Evolutionary conservation across 2,113 vertebrate genomes (phyloP), one percentile per base, ranked within the genome.

Genomic region (Bothrops jararaca): DNA sequence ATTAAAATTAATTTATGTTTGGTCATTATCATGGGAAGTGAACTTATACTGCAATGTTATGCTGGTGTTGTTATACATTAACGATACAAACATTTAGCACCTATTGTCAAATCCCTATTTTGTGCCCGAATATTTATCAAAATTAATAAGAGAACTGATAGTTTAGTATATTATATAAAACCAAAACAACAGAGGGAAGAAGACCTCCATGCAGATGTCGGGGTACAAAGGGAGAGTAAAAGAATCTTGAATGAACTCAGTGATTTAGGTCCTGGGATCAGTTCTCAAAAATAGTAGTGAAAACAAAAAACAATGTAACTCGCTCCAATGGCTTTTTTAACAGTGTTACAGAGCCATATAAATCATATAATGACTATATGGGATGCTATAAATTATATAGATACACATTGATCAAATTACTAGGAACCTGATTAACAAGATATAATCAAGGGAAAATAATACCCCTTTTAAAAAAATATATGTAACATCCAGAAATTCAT

Each of bases 71-170:
- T 85, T 29, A 86, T 23, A 39, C 88, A 74, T 53, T 87, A 50
- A 7, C 8, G 45, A 86, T 34, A 34, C n/a, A 69, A 88, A 88
- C 24, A 34, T 92, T 88, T 54, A 39, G 48, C 11, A 69, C 29
- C 50, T 69, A 74, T 88, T 89, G 48, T 85, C 85, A 91, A 93
- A 91, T 93, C 88, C 92, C 90, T 86, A 74, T 69, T 90, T 93
- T 57, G 92, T 93, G 92, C 57, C 48, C 34, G 56, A 95, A 92
- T 64, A 86, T 53, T 94, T 52, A 93, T 52, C 50, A 60, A 92
- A 29, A 45, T 64, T 56, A 95, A 94, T 94, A 56, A 86, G 88
- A 94, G 85, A 94, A 94, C 89, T 89, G 90, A 80, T 94, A 89
- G 57, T 0, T 22, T 91, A 90, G 54, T 91, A 85, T 15, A 93